These are phyloP conservation scores for Trichechus manatus DNA, from an alignment of 2,113 vertebrate species.

Conservation along the genomic window DNA sequence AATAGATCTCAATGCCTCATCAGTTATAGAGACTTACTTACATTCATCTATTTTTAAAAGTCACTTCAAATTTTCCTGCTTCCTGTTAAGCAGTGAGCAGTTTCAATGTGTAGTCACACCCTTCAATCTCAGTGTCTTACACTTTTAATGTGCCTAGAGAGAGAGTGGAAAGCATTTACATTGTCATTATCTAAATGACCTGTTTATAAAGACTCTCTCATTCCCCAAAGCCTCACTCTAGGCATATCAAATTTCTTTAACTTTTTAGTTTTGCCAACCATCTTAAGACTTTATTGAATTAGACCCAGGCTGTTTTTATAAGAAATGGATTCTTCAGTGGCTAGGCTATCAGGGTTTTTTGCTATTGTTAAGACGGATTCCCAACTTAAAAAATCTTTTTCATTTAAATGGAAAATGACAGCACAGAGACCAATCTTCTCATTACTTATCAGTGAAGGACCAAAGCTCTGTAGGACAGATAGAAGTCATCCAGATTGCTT, in stretches of 20 bases:
- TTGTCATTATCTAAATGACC: conserved; percentile 45
- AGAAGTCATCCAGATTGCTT: background rate
- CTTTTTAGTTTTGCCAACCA: conserved; percentile 58
- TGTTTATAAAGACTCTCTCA: background rate
- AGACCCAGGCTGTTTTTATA: conserved; percentile 60
- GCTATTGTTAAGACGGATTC: conserved; percentile 61
- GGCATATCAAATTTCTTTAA: conserved; percentile 65
- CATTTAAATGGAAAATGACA: conserved; percentile 54
- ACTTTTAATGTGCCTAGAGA: background rate
- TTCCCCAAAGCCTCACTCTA: conserved; percentile 35
- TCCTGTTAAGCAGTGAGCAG: conserved; percentile 8
- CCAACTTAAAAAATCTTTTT: conserved; percentile 55
- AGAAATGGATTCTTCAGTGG: conserved; percentile 50
- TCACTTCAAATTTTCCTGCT: conserved; percentile 64
- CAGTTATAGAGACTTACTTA: conserved; percentile 48
- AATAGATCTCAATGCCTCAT: background rate
- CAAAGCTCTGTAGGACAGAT: background rate
- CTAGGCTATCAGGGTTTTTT: conserved; percentile 27
- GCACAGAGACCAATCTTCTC: background rate
- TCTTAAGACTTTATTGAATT: conserved; percentile 63
- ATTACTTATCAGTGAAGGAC: conserved; percentile 44
- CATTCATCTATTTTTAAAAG: conserved; percentile 39
- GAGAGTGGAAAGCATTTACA: background rate
- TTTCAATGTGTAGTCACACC: conserved; percentile 53
- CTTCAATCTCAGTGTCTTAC: conserved; percentile 51